Evolutionary conservation across 2,888 invertebrate species (phyloP).

Genomic region (Phymatocera aterrima): DNA sequence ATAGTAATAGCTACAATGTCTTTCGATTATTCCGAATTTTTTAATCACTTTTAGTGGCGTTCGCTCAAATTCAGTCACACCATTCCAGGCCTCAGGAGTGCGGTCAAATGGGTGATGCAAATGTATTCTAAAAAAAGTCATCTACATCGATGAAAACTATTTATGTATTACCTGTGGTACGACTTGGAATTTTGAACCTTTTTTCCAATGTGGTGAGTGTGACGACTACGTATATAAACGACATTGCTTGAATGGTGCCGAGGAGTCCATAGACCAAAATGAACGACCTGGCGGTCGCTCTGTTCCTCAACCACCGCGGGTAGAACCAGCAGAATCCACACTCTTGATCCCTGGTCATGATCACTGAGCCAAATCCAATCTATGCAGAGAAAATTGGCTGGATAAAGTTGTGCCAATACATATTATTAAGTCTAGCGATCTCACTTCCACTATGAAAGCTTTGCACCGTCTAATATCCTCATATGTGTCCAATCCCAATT

Average conservation of each 20-base stretch:
- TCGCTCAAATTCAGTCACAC: too few species aligned
- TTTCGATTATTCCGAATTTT: too few species aligned
- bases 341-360: conserved; percentile 47
- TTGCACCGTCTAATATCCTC: background rate
- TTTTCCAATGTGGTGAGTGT: conserved; percentile 82
- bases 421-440: background rate
- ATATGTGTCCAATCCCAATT: too few species aligned
- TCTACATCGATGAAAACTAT: background rate
- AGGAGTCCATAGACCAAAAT: conserved; percentile 80
- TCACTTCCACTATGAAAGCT: background rate
- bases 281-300: conserved; percentile 79
- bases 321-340: conserved; percentile 79
- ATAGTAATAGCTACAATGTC: too few species aligned
- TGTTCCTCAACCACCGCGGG: conserved; percentile 79
- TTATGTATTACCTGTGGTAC: conserved; percentile 78
- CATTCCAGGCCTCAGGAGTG: too few species aligned
- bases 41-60: too few species aligned
- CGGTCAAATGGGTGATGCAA: too few species aligned
- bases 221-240: conserved; percentile 81
- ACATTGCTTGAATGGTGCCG: conserved; percentile 82
- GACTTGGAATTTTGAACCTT: conserved; percentile 82
- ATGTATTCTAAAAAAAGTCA: background rate
- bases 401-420: background rate
- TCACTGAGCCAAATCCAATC: conserved; percentile 8
- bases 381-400: conserved; percentile 4